Percentiles rank a stretch among this genome's conserved stretches.
Conservation (phyloP, 2,888 invertebrate genomes). For the Nomada hirtipes region DNA sequence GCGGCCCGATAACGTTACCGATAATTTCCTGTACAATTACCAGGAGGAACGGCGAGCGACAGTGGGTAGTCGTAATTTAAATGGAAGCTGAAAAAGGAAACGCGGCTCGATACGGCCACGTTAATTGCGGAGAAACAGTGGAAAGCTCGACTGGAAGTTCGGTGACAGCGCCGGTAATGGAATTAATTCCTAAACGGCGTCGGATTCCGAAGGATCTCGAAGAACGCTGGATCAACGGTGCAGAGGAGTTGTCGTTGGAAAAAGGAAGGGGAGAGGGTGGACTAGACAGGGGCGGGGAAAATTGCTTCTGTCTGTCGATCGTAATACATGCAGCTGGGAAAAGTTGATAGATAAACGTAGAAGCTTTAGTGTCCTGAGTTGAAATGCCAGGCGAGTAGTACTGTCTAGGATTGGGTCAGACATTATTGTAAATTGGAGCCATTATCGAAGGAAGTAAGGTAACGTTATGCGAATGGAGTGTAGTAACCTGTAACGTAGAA, state of each 20-base stretch:
- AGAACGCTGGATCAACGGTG: neutral
- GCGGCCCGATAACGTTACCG: slow-evolving; percentile 40
- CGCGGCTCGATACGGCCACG: slow-evolving; percentile 27
- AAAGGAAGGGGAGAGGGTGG: neutral
- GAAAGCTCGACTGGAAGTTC: slow-evolving; percentile 5
- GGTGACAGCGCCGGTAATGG: slow-evolving; percentile 19
- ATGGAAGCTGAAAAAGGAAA: slow-evolving; percentile 40
- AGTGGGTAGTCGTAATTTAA: slow-evolving; percentile 7
- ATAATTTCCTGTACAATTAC: slow-evolving; percentile 44
- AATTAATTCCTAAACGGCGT: slow-evolving; percentile 29
- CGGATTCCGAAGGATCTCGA: slow-evolving; percentile 1
- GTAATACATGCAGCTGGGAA: neutral
- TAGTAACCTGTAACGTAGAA: neutral
- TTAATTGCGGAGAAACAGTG: slow-evolving; percentile 40
- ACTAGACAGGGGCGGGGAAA: neutral
- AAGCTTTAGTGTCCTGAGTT: too few relatives aligned
- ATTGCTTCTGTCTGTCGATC: neutral
- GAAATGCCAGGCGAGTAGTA: neutral
- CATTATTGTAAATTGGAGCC: too few relatives aligned
- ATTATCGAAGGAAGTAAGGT: too few relatives aligned
- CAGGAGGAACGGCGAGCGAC: neutral
- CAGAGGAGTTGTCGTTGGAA: neutral
- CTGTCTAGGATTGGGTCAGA: neutral
- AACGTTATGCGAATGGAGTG: neutral
- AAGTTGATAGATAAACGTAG: neutral